Percentiles rank a stretch among this genome's conserved stretches.
Evolutionary conservation across 2,113 vertebrate species (phyloP).

Genomic region (Thinocorus orbignyianus): DNA sequence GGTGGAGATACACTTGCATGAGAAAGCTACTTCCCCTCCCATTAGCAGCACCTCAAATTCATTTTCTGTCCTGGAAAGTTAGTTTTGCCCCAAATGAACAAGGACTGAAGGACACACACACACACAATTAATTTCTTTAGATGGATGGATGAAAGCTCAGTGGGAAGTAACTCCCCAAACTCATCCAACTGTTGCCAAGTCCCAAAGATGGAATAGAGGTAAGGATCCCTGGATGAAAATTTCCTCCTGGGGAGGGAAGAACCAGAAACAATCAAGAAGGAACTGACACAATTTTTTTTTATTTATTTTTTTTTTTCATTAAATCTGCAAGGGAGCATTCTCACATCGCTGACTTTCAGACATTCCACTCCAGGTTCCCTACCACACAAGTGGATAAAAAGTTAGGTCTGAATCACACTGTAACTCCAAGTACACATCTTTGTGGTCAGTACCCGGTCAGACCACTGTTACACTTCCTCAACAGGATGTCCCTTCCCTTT

Average conservation of each 20-base stretch:
- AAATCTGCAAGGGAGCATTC: neutral
- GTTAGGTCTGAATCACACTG: neutral
- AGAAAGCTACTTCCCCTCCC: neutral
- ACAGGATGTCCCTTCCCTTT: neutral
- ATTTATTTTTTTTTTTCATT: neutral
- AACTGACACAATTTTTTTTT: neutral
- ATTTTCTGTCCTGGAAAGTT: neutral
- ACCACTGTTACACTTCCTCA: neutral
- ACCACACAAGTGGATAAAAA: neutral
- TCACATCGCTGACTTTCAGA: neutral
- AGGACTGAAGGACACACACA: neutral
- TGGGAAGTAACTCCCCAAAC: neutral
- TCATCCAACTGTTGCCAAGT: neutral
- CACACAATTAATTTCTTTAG: neutral
- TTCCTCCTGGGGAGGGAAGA: neutral
- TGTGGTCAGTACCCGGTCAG: neutral
- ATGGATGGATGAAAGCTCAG: neutral
- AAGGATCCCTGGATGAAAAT: neutral
- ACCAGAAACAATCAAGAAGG: neutral
- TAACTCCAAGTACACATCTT: neutral
- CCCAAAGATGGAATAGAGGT: neutral
- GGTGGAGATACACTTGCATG: neutral
- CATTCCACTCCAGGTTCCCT: neutral
- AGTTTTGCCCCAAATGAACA: neutral
- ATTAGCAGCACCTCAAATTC: neutral